phyloP scores from a whole-genome alignment of 2,888 invertebrate genomes.

The Macaria liturata region DNA sequence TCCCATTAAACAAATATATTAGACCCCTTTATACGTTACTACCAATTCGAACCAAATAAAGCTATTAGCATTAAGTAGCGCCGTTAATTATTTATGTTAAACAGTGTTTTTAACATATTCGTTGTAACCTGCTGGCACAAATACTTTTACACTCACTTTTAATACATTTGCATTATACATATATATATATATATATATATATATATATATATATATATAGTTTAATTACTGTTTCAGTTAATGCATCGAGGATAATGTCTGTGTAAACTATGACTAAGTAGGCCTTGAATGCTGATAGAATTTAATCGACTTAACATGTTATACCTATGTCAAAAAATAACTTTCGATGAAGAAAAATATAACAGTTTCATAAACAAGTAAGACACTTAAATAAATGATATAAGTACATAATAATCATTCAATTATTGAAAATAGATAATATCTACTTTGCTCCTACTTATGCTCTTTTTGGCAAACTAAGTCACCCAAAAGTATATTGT shows the following conservation, averaged over 20 bases:
- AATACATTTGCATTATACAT: constrained; percentile 50
- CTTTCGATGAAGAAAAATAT: too few relatives aligned
- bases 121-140: constrained; percentile 42
- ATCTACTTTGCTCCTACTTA: too few relatives aligned
- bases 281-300: too few relatives aligned
- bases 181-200: constrained; percentile 44
- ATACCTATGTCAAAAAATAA: too few relatives aligned
- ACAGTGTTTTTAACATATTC: constrained; percentile 26
- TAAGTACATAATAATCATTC: too few relatives aligned
- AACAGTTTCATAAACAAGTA: too few relatives aligned
- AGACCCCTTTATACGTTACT: constrained; percentile 21
- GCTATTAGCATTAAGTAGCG: constrained; percentile 22
- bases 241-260: constrained; percentile 35
- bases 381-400: too few relatives aligned
- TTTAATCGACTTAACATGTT: too few relatives aligned
- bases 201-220: constrained; percentile 44
- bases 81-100: constrained; percentile 22
- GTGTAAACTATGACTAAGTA: constrained; percentile 17
- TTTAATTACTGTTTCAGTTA: constrained; percentile 33
- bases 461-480: too few relatives aligned
- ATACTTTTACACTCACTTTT: constrained; percentile 37
- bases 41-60: constrained; percentile 26
- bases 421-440: too few relatives aligned
- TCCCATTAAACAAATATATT: constrained; percentile 21
- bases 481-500: too few relatives aligned